Percentiles rank a stretch among this genome's conserved stretches.
phyloP scores from a whole-genome alignment of 1,140 invertebrate genomes.

The Holcopasites calliopsidis region DNA sequence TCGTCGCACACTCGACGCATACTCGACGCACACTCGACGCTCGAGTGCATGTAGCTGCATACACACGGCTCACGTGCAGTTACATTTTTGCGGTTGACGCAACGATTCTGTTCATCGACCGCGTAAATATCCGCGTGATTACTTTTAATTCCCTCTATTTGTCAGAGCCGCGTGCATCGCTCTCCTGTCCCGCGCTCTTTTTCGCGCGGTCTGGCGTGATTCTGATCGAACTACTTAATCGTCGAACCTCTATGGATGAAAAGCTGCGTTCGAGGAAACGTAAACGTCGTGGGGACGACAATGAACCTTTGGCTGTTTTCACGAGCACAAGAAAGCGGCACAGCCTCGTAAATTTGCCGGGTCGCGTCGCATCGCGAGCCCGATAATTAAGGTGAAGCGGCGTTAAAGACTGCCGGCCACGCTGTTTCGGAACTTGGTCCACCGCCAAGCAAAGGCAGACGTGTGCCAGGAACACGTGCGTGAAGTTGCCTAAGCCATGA shows the following conservation, averaged over 20 bases:
- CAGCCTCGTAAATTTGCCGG: constrained; percentile 47
- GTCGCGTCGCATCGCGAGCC: constrained; percentile 23
- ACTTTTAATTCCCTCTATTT: constrained; percentile 76
- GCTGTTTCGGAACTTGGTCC: constrained; percentile 48
- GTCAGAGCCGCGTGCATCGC: constrained; percentile 1
- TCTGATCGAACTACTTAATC: background rate
- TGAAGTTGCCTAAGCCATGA: constrained; percentile 53
- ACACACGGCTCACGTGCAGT: constrained; percentile 58
- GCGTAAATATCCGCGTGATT: constrained; percentile 75
- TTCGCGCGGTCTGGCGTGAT: background rate
- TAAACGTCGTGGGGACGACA: too few relatives aligned
- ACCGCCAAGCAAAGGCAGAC: constrained; percentile 45
- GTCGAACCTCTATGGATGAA: background rate
- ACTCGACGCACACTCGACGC: too few relatives aligned
- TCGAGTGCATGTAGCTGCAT: constrained; percentile 42
- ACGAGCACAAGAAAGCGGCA: constrained; percentile 12
- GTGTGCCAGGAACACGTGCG: constrained; percentile 63
- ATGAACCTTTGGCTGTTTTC: constrained; percentile 46
- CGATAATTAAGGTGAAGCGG: constrained; percentile 58
- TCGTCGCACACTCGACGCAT: constrained; percentile 27
- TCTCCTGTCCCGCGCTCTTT: background rate
- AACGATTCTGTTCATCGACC: constrained; percentile 64
- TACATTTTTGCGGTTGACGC: constrained; percentile 73
- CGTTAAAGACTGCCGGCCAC: constrained; percentile 29
- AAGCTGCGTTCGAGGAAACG: too few relatives aligned